A percentile compares a stretch with the other conserved stretches of the same genome.
Evolutionary conservation across 1,140 invertebrate genomes (phyloP).

Genomic region (Proctacanthus coquilletti): DNA sequence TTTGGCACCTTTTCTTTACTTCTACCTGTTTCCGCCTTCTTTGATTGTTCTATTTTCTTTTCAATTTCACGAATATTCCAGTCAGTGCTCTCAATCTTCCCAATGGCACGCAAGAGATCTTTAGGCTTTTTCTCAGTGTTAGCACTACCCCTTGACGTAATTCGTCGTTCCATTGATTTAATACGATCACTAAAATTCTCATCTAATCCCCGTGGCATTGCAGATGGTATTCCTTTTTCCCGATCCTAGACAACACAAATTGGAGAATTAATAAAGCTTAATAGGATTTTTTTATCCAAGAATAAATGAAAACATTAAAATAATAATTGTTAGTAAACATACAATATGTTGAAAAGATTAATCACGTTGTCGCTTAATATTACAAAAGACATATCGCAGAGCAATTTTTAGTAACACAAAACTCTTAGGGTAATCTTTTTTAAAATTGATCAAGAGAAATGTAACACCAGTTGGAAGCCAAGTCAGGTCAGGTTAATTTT

Average conservation of each 20-base stretch:
- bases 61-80: constrained; percentile 88
- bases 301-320: not conserved
- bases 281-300: not conserved
- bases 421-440: too few relatives aligned
- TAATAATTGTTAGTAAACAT: not conserved
- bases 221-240: constrained; percentile 41
- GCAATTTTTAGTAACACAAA: not conserved
- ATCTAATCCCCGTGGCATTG: constrained; percentile 39
- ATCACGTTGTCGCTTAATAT: not conserved
- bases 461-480: too few relatives aligned
- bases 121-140: constrained; percentile 62
- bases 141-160: constrained; percentile 31
- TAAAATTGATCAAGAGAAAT: too few relatives aligned
- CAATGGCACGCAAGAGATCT: constrained; percentile 72
- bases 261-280: not conserved
- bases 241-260: constrained; percentile 38
- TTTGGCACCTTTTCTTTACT: constrained; percentile 69
- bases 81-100: constrained; percentile 77
- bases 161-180: constrained; percentile 47
- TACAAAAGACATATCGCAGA: not conserved
- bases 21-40: constrained; percentile 42
- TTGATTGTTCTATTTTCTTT: constrained; percentile 76
- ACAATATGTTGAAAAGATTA: not conserved
- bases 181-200: constrained; percentile 56
- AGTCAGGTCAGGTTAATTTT: too few relatives aligned